Base-by-base conservation (phyloP, 2,797 vertebrate species). In the Graptemys geographica region DNA sequence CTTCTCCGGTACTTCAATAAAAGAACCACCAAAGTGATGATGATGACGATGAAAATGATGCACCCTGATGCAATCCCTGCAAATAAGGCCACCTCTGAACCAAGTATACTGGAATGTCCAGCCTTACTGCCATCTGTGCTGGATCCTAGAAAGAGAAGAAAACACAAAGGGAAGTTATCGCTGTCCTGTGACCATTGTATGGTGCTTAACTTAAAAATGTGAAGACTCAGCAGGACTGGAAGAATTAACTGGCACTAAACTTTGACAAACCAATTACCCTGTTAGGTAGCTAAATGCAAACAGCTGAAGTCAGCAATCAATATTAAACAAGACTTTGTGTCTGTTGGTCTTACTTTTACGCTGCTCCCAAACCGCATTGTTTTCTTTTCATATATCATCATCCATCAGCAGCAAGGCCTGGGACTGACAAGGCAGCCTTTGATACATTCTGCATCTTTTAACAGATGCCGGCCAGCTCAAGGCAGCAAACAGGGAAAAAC, bases 1-100 rank as follows among this genome's bases (percentile, higher is more conserved):
- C 99, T 98, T 97, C 99, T 98, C 87, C 99, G 98, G 98, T 99
- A 99, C 97, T 99, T 99, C 93, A 99, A 99, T 97, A 99, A 98
- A 93, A 99, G 99, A 95, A 99, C 98, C 94, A 99, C 99, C 97
- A 99, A 98, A 98, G 99, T 99, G 98, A 99, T 99, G 98, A 99
- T 99, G 98, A 99, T 99, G 98, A 99, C 98, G 95, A 99, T 99
- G 98, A 99, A 99, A 97, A 99, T 99, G 97, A 99, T 99, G 96
- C 99, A 99, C 96, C 99, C 99, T 72, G 99, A 99, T 92, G 99
- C 99, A 91, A 99, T 99, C 98, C 99, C 99, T 85, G 99, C 99
- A 85, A 99, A 99, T 98, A 99, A 99, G 97, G 99, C 99, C 98
- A 99, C 99, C 98, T 99, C 99, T 25, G 99, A 99, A 98, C 99